These are phyloP conservation scores for Dromaius novaehollandiae DNA, from an alignment of 2,113 vertebrate species.

Conservation along the genomic window DNA sequence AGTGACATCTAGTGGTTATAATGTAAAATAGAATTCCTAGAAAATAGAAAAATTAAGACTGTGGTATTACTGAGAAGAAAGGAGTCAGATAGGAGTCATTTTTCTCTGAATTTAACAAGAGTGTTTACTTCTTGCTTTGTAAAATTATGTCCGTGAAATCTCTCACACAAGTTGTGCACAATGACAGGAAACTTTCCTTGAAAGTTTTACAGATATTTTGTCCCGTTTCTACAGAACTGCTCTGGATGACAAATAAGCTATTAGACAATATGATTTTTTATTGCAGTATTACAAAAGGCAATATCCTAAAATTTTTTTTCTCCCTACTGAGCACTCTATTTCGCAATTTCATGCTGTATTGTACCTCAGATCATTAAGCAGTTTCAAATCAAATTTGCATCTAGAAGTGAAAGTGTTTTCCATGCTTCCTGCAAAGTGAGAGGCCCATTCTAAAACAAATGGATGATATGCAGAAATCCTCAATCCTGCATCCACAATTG, in stretches of 20 bases:
- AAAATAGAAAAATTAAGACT: neutral
- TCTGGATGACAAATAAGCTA: neutral
- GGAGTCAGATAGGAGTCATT: neutral
- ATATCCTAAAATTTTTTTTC: neutral
- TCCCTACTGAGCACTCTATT: neutral
- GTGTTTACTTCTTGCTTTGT: neutral
- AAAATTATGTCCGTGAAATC: neutral
- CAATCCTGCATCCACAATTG: neutral
- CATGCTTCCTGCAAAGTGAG: neutral
- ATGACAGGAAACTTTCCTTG: neutral
- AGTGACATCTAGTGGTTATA: neutral
- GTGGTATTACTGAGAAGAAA: neutral
- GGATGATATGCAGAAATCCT: neutral
- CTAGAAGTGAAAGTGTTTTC: neutral
- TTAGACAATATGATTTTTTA: neutral
- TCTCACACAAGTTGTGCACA: neutral
- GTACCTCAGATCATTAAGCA: neutral
- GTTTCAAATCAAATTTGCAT: neutral
- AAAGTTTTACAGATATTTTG: neutral
- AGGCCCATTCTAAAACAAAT: neutral
- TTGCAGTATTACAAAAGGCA: neutral
- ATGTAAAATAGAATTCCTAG: neutral
- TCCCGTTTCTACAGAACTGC: neutral
- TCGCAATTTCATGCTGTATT: neutral
- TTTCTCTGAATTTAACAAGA: neutral